A percentile compares a stretch with the other conserved stretches of the same genome.
phyloP scores from a whole-genome alignment of 1,140 invertebrate species.

The Dreissena rostriformis region DNA sequence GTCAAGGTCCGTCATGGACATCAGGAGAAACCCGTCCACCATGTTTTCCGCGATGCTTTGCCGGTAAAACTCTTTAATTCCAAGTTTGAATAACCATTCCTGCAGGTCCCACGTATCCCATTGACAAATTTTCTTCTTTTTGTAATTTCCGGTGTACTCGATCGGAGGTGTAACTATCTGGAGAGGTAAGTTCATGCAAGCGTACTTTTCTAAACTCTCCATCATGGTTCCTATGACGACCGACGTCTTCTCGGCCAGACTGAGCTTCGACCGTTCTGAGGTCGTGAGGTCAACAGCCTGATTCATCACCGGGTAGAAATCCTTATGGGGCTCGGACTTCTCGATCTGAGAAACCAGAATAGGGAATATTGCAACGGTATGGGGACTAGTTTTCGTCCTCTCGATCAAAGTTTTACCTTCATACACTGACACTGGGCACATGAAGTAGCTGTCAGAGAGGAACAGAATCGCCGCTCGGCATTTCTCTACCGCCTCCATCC shows the following conservation, averaged over 20 bases:
- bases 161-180: constrained; percentile 67
- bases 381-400: constrained; percentile 65
- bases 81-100: constrained; percentile 79
- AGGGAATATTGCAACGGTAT: constrained; percentile 74
- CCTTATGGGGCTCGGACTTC: constrained; percentile 73
- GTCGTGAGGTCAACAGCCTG: constrained; percentile 73
- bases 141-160: constrained; percentile 78
- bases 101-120: constrained; percentile 78
- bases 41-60: constrained; percentile 79
- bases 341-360: constrained; percentile 70
- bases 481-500: constrained; percentile 79
- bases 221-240: constrained; percentile 77
- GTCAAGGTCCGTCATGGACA: constrained; percentile 79
- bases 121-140: constrained; percentile 78
- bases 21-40: constrained; percentile 80
- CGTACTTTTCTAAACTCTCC: constrained; percentile 77
- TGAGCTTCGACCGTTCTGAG: constrained; percentile 64
- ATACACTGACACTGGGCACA: constrained; percentile 78
- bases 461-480: constrained; percentile 77
- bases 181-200: constrained; percentile 69
- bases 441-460: constrained; percentile 78
- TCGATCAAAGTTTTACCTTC: constrained; percentile 78
- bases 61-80: constrained; percentile 79
- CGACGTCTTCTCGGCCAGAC: constrained; percentile 78
- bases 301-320: constrained; percentile 66